Percentiles rank a stretch among this genome's conserved stretches.
These are phyloP conservation scores for Nemotelus nigrinus DNA, from an alignment of 2,888 invertebrate genomes.

Conservation along the genomic window DNA sequence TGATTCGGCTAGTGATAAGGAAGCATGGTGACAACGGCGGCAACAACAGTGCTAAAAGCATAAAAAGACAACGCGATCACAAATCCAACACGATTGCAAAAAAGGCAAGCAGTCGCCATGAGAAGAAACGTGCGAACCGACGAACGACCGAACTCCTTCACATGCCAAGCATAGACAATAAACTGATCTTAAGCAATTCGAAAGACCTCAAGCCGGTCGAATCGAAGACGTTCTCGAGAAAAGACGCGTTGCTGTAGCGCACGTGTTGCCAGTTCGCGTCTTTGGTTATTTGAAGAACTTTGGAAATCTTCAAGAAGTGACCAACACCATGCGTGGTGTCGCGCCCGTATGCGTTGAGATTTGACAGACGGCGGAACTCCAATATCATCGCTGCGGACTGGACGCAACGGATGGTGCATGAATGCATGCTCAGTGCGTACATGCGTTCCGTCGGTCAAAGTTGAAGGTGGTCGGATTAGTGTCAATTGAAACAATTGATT, in stretches of 20 bases:
- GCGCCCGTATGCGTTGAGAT: no score
- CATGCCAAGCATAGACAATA: slow-evolving; percentile 30
- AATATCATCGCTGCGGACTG: no score
- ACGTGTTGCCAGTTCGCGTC: not conserved
- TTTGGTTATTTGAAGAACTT: not conserved
- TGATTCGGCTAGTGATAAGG: slow-evolving; percentile 28
- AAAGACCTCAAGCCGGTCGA: not conserved
- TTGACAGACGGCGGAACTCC: no score
- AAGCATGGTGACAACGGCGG: not conserved
- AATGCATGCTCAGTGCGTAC: no score
- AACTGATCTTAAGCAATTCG: slow-evolving; percentile 27
- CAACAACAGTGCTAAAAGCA: not conserved
- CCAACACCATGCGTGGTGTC: no score
- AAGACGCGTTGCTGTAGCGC: not conserved
- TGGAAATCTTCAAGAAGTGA: no score
- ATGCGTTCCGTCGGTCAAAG: no score
- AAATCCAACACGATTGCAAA: not conserved
- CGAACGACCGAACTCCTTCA: slow-evolving; percentile 28
- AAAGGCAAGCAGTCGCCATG: not conserved
- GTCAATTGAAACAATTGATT: no score
- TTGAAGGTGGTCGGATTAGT: no score
- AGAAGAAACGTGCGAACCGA: not conserved
- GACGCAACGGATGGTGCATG: no score
- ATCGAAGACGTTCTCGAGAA: slow-evolving; percentile 24
- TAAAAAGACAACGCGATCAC: slow-evolving; percentile 1